Evolutionary conservation across 2,797 vertebrate genomes (phyloP).

Genomic region (Falco columbarius): DNA sequence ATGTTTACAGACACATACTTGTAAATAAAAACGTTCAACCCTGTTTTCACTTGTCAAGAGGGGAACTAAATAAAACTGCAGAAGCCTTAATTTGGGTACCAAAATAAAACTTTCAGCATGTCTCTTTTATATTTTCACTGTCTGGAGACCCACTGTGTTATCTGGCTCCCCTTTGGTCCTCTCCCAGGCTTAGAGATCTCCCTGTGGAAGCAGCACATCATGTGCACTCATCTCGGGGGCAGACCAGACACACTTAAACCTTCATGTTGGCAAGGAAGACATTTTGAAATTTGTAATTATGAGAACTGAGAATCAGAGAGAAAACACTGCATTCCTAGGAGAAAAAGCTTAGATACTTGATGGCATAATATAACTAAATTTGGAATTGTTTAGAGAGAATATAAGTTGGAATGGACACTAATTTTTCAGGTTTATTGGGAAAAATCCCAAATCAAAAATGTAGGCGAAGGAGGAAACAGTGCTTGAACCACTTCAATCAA

Average conservation of each 20-base stretch:
- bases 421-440: background rate
- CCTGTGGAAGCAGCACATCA: background rate
- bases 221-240: fast-evolving
- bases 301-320: background rate
- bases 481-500: background rate
- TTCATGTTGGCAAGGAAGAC: background rate
- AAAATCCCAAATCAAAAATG: background rate
- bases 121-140: background rate
- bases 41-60: background rate
- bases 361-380: background rate
- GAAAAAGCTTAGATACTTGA: background rate
- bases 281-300: background rate
- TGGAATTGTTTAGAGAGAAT: background rate
- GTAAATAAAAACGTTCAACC: background rate
- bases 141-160: background rate
- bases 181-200: background rate
- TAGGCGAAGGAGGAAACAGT: background rate
- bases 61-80: background rate
- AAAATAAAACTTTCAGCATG: background rate
- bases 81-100: background rate
- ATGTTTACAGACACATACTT: background rate
- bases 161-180: background rate
- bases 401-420: background rate
- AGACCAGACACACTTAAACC: background rate
- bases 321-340: background rate